Conservation (phyloP, 2,888 invertebrate species). For the Serrognathus titanus region DNA sequence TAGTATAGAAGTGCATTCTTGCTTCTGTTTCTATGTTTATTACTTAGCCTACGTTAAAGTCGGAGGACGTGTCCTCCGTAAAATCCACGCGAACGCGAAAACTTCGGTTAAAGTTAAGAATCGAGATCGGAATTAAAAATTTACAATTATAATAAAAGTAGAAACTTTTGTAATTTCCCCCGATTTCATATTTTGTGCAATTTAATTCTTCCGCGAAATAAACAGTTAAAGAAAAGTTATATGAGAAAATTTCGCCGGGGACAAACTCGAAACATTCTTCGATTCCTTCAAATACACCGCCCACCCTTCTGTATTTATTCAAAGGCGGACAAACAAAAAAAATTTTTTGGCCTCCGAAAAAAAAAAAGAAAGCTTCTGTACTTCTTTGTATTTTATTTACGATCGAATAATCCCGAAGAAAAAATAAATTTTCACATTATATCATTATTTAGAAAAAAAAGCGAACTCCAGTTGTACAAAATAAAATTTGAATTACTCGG, state of each 20-base stretch:
- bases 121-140: not conserved
- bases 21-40: too few species aligned
- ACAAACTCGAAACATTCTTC: slow-evolving; percentile 1
- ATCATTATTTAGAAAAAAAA: too few species aligned
- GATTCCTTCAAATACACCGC: not conserved
- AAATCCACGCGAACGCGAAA: not conserved
- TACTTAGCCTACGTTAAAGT: too few species aligned
- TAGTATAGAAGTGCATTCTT: too few species aligned
- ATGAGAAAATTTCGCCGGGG: not conserved
- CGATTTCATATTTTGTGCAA: slow-evolving; percentile 3
- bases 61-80: too few species aligned
- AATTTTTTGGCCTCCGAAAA: too few species aligned
- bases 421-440: too few species aligned
- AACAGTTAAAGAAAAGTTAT: slow-evolving; percentile 1
- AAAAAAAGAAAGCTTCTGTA: too few species aligned
- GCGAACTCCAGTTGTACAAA: too few species aligned
- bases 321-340: not conserved
- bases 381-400: too few species aligned
- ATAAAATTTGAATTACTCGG: too few species aligned
- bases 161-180: not conserved
- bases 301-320: not conserved
- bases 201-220: slow-evolving; percentile 4
- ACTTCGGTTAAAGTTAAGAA: not conserved
- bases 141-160: not conserved
- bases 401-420: too few species aligned